Evolutionary conservation across 2,113 vertebrate genomes (phyloP), one percentile per base, ranked within the genome.

Genomic region (Dinomys branickii): DNA sequence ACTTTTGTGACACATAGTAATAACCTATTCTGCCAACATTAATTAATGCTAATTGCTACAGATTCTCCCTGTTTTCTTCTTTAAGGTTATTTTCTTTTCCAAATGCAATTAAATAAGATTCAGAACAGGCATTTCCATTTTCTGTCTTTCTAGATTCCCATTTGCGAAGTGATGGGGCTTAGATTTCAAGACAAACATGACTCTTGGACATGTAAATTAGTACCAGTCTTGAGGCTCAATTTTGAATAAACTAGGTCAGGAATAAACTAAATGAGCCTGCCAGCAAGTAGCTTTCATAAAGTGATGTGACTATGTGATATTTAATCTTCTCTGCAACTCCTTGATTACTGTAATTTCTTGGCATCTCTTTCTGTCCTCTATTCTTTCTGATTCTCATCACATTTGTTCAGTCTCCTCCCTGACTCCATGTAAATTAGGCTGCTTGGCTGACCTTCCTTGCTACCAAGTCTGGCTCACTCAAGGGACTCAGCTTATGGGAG

Each of bases 161-260:
- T 96, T 97, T 95, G 95, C 82, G 86, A 75, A 73, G 77, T 94
- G 95, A 97, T 88, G 54, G 50, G 90, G 88, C 94, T 98, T 97
- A 95, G 85, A 96, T 97, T 97, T 95, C 85, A 96, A 98, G 96
- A 95, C 85, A 97, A 95, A 97, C 94, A 96, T 86, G 92, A 97
- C 92, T 97, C 96, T 96, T 97, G 95, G 96, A 94, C 96, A 92
- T 97, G 96, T 90, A 98, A 98, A 97, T 97, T 97, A 97, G 82
- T 82, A 84, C 44, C 44, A 88, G 90, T 85, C 94, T 97, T 95
- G 9, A 0, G 94, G 92, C 90, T 95, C 71, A 80, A 88, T 96
- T 94, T 90, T 97, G 97, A 97, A 96, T 94, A 97, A 97, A 97
- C 93, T 96, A 96, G 97, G 94, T 96, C 96, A 97, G 95, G 77